Conservation (phyloP, 2,797 vertebrate genomes). For the Sebastes goodei region DNA sequence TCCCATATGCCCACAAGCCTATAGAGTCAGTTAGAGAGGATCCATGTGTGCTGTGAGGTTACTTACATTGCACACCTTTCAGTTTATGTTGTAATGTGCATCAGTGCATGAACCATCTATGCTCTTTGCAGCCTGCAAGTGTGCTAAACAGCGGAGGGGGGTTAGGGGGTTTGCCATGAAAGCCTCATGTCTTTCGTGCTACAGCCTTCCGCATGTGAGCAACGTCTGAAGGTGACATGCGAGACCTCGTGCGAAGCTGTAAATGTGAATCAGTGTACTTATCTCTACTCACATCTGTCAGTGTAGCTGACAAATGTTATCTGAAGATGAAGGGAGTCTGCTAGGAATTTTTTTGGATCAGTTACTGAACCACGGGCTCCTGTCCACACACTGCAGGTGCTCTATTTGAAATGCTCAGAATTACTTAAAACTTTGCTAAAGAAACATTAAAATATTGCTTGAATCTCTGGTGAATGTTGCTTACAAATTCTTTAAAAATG, state of each 20-base stretch:
- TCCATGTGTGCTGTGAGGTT: constrained; percentile 23
- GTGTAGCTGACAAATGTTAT: not conserved
- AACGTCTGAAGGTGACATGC: constrained; percentile 10
- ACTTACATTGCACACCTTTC: constrained; percentile 2
- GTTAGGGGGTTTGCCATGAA: not conserved
- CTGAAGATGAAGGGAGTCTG: not conserved
- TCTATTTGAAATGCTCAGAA: not conserved
- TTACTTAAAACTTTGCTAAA: not conserved
- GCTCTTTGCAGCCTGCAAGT: not conserved
- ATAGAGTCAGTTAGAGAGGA: not conserved
- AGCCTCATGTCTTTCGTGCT: not conserved
- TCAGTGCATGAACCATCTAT: not conserved
- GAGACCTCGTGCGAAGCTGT: not conserved
- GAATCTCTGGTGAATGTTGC: not conserved
- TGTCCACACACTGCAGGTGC: not conserved
- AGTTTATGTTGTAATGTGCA: constrained; percentile 3
- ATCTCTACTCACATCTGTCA: not conserved
- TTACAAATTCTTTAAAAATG: not conserved
- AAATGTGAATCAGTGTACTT: not conserved
- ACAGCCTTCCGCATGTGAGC: not conserved
- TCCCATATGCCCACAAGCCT: not conserved
- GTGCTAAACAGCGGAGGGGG: constrained; percentile 16
- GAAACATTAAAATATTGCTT: not conserved
- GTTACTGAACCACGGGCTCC: not conserved
- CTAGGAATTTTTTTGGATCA: not conserved